Percentiles rank a stretch among this genome's conserved stretches.
These are phyloP conservation scores for Drosophila setosimentum DNA, from an alignment of 2,888 invertebrate genomes.

Conservation along the genomic window DNA sequence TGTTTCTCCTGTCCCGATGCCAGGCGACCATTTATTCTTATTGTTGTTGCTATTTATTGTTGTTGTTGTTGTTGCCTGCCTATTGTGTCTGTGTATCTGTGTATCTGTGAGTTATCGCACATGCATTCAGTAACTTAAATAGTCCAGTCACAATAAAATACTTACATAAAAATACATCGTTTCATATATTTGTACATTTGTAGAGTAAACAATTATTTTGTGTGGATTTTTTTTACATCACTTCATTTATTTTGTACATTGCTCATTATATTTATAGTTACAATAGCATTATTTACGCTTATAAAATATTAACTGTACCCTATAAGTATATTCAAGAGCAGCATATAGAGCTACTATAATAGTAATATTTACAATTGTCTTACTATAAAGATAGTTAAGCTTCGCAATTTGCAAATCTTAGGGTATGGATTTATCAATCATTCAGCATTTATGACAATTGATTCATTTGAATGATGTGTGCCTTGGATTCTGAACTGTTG, in stretches of 20 bases:
- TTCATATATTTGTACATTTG: constrained; percentile 11
- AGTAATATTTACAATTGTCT: rapidly evolving
- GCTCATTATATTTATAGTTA: constrained; percentile 27
- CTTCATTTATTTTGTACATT: constrained; percentile 46
- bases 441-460: background rate
- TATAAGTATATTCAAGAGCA: background rate
- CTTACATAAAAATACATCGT: background rate
- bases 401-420: background rate
- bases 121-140: constrained; percentile 20
- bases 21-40: constrained; percentile 39
- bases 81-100: constrained; percentile 30
- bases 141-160: constrained; percentile 5
- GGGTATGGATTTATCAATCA: background rate
- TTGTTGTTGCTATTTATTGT: constrained; percentile 29
- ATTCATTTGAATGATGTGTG: background rate
- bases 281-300: constrained; percentile 49
- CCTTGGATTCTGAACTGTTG: background rate
- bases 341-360: background rate
- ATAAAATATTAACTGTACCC: constrained; percentile 42
- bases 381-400: background rate
- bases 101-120: constrained; percentile 39
- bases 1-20: constrained; percentile 44
- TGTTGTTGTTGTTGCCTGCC: constrained; percentile 10
- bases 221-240: constrained; percentile 55
- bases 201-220: constrained; percentile 24